A percentile compares a stretch with the other conserved stretches of the same genome.
These are phyloP conservation scores for Zaprionus camerounensis DNA, from an alignment of 1,140 invertebrate species.

Conservation along the genomic window DNA sequence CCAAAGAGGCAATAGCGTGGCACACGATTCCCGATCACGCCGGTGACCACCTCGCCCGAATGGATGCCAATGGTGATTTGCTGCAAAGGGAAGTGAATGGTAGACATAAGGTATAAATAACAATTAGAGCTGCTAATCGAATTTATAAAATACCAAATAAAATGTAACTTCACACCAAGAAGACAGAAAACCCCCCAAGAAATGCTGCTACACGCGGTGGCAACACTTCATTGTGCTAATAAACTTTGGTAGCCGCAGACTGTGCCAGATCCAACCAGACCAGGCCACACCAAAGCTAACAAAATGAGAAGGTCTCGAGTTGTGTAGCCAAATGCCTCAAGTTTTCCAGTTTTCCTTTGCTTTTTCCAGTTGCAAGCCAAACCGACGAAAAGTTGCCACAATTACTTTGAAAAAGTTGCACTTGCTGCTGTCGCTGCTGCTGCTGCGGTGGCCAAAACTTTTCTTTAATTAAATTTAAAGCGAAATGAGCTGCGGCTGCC, in stretches of 20 bases:
- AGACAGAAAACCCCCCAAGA: not conserved
- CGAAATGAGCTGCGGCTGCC: constrained; percentile 71
- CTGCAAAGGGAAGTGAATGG: constrained; percentile 84
- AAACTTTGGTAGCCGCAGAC: constrained; percentile 53
- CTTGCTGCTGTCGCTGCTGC: constrained; percentile 18
- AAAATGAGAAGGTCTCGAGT: constrained; percentile 43
- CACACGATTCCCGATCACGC: constrained; percentile 98
- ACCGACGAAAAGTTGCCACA: constrained; percentile 72
- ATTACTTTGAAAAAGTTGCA: constrained; percentile 77
- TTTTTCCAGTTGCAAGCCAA: constrained; percentile 50
- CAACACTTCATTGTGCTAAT: constrained; percentile 73
- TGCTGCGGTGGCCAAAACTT: constrained; percentile 58
- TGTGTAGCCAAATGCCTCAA: constrained; percentile 45
- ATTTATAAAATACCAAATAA: constrained; percentile 35
- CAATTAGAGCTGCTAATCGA: constrained; percentile 22
- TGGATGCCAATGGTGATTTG: constrained; percentile 98
- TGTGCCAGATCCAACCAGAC: not conserved
- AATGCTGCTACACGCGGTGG: constrained; percentile 22
- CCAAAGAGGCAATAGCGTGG: constrained; percentile 99
- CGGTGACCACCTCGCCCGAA: constrained; percentile 97
- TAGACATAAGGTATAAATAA: constrained; percentile 21
- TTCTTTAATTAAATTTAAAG: constrained; percentile 82
- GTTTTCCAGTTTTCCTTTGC: constrained; percentile 40
- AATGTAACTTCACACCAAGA: constrained; percentile 10
- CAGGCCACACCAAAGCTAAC: not conserved